These are phyloP conservation scores for Eudyptes chrysolophus DNA, from an alignment of 2,113 vertebrate genomes.

Conservation along the genomic window DNA sequence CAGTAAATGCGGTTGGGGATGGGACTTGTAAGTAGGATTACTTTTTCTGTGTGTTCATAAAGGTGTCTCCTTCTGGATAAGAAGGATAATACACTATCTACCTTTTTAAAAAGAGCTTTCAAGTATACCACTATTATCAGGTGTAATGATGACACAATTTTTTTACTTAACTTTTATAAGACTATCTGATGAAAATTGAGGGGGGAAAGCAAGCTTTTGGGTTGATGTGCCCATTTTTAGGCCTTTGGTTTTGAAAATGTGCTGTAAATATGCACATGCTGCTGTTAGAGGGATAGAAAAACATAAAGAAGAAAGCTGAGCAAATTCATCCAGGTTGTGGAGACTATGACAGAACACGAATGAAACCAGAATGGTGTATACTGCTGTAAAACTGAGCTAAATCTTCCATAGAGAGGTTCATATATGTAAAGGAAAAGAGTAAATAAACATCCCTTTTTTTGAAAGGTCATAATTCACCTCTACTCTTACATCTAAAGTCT, in stretches of 20 bases:
- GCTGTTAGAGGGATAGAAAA: not conserved
- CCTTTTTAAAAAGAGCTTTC: not conserved
- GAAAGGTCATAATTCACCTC: not conserved
- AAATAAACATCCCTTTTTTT: too few species aligned
- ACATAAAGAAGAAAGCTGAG: not conserved
- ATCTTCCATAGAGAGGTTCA: not conserved
- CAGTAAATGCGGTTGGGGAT: not conserved
- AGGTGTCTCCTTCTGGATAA: not conserved
- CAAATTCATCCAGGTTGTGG: not conserved
- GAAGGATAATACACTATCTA: not conserved
- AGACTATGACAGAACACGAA: not conserved
- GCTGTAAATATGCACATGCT: not conserved
- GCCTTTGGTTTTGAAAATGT: not conserved
- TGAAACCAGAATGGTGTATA: not conserved
- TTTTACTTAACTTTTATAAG: not conserved
- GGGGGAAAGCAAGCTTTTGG: not conserved
- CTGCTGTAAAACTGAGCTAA: not conserved
- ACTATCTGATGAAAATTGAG: not conserved
- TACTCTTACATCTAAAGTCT: not conserved
- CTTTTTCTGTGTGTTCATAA: not conserved
- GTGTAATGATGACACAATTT: not conserved
- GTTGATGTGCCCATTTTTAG: not conserved
- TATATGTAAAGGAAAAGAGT: not conserved
- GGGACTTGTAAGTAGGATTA: not conserved
- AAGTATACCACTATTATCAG: rapidly evolving